Base-by-base conservation (phyloP, 2,888 invertebrate genomes). In the Nyleta sp. region DNA sequence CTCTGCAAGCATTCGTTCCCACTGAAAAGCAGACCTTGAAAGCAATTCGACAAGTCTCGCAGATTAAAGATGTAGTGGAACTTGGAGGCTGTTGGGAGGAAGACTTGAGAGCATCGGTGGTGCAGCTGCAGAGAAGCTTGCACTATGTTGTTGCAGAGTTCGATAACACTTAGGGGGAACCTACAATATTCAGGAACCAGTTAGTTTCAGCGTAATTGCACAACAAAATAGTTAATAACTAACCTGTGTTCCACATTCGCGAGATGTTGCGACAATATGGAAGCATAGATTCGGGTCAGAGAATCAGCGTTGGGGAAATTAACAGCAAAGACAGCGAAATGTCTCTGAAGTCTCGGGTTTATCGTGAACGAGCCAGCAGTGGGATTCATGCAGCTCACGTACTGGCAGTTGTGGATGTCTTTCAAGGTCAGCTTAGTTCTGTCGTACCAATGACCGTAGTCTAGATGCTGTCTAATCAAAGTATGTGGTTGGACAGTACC, bases 401-500 rank as follows among this genome's bases (percentile, higher is more conserved):
- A 99, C 89, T 99, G 99, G 72, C 98, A 98, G 87, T 98, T 98
- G 90, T 98, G 97, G 76, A 99, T 97, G 80, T 99, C 98, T 91
- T 99, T 99, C 10, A 98, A 91, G 0, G 95, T 93, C 18, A 99
- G 91, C 87, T 97, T 97, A 42, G 95, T 95, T 35, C 99, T 93
- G 88, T 99, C 97, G 88, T 97, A 96, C 98, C 99, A 99, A 91
- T 99, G 98, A 55, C 95, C 95, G 88, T 99, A 99, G 91, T 99
- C 99, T 86, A 99, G 92, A 91, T 98, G 98, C 88, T 99, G 99
- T 1, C 98, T 93, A 82, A 99, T 98, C 64, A 99, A 91, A 0
- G 98, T 99, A 88, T 99, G 98, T 0, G 99, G 98, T 89, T 98
- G 98, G 0, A 98, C 98, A 0, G 99, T 99, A 7, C 98, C 98